Percentiles rank a stretch among this genome's conserved stretches.
These are phyloP conservation scores for Phymanthus crucifer DNA, from an alignment of 92 coral and sea anemone species.

Conservation along the genomic window DNA sequence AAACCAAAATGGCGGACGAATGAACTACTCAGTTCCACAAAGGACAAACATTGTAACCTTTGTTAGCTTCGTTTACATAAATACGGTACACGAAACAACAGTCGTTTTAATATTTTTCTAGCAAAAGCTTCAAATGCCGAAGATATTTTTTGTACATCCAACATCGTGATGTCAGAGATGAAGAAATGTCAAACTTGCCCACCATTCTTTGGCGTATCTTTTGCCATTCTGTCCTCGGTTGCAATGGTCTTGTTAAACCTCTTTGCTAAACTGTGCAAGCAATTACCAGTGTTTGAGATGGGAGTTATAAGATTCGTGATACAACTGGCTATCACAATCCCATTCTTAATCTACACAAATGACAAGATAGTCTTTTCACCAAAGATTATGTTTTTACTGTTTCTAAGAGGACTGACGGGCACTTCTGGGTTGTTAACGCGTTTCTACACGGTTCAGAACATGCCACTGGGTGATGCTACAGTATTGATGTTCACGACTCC, in stretches of 20 bases:
- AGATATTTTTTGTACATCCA: too few relatives aligned
- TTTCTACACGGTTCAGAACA: constrained; percentile 64
- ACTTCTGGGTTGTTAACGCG: constrained; percentile 43
- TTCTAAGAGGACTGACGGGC: constrained; percentile 49
- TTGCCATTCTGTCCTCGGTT: constrained; percentile 7
- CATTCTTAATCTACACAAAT: constrained; percentile 46
- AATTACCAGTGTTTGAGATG: constrained; percentile 52
- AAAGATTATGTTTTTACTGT: constrained; percentile 22
- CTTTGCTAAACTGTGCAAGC: constrained; percentile 14
- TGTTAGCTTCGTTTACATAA: too few relatives aligned
- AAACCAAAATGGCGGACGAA: too few relatives aligned
- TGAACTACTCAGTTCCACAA: too few relatives aligned
- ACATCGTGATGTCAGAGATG: too few relatives aligned
- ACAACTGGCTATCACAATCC: constrained; percentile 6
- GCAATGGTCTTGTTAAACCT: background rate
- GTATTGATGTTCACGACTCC: too few relatives aligned
- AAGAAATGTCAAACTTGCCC: too few relatives aligned
- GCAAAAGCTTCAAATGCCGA: too few relatives aligned
- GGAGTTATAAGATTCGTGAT: background rate
- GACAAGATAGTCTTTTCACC: constrained; percentile 39
- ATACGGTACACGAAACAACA: too few relatives aligned
- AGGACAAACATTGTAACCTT: too few relatives aligned
- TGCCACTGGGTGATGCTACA: too few relatives aligned
- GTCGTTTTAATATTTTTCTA: too few relatives aligned
- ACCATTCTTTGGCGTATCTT: background rate